Evolutionary conservation across 2,888 invertebrate genomes (phyloP).

Genomic region (Parthenolecanium corni): DNA sequence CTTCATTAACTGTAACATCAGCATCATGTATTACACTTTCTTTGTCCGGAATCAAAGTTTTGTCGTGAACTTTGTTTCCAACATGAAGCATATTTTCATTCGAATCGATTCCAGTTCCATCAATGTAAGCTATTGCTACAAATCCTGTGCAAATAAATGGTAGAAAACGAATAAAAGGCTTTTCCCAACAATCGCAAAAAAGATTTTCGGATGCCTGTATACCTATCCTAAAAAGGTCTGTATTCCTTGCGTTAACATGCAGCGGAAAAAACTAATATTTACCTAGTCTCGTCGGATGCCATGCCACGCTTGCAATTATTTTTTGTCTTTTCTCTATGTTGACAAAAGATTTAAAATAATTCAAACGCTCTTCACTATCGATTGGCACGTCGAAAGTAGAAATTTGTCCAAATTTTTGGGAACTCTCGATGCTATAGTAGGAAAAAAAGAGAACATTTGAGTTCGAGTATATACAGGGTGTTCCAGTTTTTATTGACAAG

Average conservation of each 20-base stretch:
- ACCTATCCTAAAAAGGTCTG: background rate
- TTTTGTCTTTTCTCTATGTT: slow-evolving; percentile 5
- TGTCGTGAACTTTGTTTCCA: background rate
- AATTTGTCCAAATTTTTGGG: too few species aligned
- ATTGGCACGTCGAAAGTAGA: too few species aligned
- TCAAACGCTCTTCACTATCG: background rate
- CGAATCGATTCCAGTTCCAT: background rate
- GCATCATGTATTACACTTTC: background rate
- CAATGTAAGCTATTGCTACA: background rate
- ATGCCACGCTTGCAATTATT: slow-evolving; percentile 19
- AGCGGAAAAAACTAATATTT: background rate
- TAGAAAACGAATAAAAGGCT: background rate
- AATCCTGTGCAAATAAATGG: background rate
- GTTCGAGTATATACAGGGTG: too few species aligned
- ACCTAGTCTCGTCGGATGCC: slow-evolving; percentile 25
- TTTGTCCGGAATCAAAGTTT: background rate
- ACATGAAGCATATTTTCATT: background rate
- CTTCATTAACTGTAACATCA: background rate
- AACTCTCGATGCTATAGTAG: too few species aligned
- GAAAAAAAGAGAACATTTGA: too few species aligned
- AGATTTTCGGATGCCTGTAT: background rate
- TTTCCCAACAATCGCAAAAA: background rate
- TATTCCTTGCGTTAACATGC: too few species aligned
- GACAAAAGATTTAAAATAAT: slow-evolving; percentile 16
- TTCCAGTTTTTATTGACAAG: too few species aligned